Evolutionary conservation across 2,797 vertebrate genomes (phyloP).

Genomic region (Euphonia xanthogaster): DNA sequence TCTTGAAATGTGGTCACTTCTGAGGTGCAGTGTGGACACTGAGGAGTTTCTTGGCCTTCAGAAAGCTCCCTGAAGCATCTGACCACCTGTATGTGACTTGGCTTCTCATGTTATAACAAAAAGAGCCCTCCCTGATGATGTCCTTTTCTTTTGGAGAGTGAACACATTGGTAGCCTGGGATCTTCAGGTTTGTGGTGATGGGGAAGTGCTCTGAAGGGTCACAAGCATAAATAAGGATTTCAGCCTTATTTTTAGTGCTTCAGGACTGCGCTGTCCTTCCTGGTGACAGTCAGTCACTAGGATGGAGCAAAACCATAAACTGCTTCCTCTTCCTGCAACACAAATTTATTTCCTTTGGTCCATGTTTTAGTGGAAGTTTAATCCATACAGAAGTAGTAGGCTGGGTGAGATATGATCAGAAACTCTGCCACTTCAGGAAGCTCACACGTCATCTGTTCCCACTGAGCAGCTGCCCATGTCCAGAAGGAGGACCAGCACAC

Average conservation of each 20-base stretch:
- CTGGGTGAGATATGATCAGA: background rate
- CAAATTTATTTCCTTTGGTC: background rate
- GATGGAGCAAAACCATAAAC: background rate
- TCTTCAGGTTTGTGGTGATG: background rate
- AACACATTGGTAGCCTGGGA: background rate
- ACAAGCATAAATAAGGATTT: background rate
- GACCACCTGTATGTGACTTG: rapidly evolving
- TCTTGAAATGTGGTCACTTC: background rate
- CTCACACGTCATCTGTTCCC: background rate
- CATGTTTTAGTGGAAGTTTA: background rate
- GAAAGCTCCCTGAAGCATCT: background rate
- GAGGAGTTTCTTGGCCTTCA: background rate
- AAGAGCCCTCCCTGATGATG: background rate
- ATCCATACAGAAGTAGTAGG: background rate
- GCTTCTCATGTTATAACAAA: background rate
- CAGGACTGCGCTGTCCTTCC: background rate
- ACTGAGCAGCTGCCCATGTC: rapidly evolving
- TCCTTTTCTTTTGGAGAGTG: background rate
- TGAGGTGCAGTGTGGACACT: background rate
- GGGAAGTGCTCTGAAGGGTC: background rate
- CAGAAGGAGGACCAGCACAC: background rate
- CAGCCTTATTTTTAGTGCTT: background rate
- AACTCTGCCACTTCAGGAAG: background rate
- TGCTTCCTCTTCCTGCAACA: background rate
- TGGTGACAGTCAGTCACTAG: background rate